Evolutionary conservation across 1,140 invertebrate species (phyloP), one percentile per base, ranked within the genome.

Genomic region (Monochamus saltuarius): DNA sequence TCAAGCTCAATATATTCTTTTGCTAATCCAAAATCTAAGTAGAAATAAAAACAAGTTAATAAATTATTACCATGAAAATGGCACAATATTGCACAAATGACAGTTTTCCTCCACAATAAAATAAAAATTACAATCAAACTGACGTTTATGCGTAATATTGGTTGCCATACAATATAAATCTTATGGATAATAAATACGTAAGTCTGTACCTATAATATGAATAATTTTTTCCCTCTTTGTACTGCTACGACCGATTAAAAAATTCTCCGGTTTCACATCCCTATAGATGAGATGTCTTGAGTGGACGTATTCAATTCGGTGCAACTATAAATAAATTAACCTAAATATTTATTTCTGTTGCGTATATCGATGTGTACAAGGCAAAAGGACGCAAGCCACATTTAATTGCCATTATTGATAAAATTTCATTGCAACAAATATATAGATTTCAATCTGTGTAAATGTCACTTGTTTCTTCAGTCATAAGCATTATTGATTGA

Each of bases 1-100:
- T 99, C 96, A 85, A 97, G 90, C 85, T 99, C 97, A 86, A 99
- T 99, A 83, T 99, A 99, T 87, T 99, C 97, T 87, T 99, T 99
- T 78, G 97, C 97, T 84, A 99, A 87, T 80, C 97, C 97, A 87
- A 99, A 99, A 87, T 99, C 97, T 87, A 37, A 57, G 68, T 68
- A 77, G 59, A 59, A 53, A 61, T 34, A 49, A 37, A 45, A 22
- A 3, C 1, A 7, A 2, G 17, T 36, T n/a, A 36, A 9, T 52
- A 1, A 7, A 3, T 13, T 17, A 37, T 53, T 6, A 29, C 6
- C 22, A 29, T 6, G 6, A 29, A 6, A 29, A 29, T n/a, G 22
- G 2, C 22, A 29, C 35, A 34, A 45, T 56, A 56, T 35, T 35
- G 13, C 29, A 16, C 13, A 36, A 10, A 17, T 42, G 2, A 11